Percentiles rank a stretch among this genome's conserved stretches.
These are phyloP conservation scores for Anguilla marmorata DNA, from an alignment of 2,797 vertebrate genomes.

Conservation along the genomic window DNA sequence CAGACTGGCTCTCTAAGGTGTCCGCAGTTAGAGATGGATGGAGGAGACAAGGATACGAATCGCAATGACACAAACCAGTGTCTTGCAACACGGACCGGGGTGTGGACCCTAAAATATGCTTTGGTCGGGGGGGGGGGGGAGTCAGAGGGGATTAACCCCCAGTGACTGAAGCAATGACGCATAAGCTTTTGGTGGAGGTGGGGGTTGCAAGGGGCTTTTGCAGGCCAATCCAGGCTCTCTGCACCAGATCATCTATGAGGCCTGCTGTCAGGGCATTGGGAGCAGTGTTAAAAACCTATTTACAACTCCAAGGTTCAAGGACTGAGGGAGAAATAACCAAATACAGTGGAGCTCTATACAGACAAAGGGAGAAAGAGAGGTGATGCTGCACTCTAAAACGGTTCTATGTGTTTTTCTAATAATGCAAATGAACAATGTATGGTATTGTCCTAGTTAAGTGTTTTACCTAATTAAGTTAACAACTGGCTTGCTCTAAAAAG, in stretches of 20 bases:
- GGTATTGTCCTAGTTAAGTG: too few relatives aligned
- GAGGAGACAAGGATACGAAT: not conserved
- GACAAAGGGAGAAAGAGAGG: conserved; percentile 28
- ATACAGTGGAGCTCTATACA: conserved; percentile 84
- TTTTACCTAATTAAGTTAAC: too few relatives aligned
- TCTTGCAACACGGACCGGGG: conserved; percentile 16
- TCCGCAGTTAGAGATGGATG: conserved; percentile 5
- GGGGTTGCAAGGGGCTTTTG: conserved; percentile 92
- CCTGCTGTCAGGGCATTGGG: conserved; percentile 88
- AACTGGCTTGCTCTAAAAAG: not conserved
- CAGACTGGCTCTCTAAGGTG: not conserved
- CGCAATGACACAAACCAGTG: not conserved
- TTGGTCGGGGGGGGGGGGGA: conserved; percentile 47
- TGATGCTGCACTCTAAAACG: not conserved
- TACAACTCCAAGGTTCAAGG: conserved; percentile 93
- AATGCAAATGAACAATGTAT: not conserved
- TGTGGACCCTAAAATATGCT: conserved; percentile 68
- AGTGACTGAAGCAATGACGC: conserved; percentile 64
- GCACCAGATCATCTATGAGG: conserved; percentile 89
- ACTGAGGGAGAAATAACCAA: conserved; percentile 94
- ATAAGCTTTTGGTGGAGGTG: conserved; percentile 81
- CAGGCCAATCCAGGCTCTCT: conserved; percentile 91
- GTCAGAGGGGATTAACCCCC: conserved; percentile 73
- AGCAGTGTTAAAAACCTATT: conserved; percentile 81
- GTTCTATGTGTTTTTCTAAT: not conserved